phyloP scores from a whole-genome alignment of 2,888 invertebrate genomes.

The Brachylomia viminalis region DNA sequence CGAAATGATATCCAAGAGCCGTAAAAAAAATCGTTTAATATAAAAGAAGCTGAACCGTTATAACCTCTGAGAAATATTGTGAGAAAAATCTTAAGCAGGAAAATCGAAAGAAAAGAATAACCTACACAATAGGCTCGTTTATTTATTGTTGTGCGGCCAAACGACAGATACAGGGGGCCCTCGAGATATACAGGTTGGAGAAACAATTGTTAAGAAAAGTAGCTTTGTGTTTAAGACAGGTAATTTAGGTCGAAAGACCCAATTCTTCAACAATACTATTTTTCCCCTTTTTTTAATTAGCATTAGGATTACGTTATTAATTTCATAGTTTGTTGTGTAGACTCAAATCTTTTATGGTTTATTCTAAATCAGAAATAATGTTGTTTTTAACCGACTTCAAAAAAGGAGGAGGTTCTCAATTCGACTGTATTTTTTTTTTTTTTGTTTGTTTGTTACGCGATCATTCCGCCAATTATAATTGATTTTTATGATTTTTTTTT shows the following conservation, averaged over 20 bases:
- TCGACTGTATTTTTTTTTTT: too few relatives aligned
- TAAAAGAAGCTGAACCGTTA: neutral
- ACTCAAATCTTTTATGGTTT: too few relatives aligned
- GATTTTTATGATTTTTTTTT: too few relatives aligned
- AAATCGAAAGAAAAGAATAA: constrained; percentile 17
- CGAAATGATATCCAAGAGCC: neutral
- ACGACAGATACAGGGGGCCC: constrained; percentile 26
- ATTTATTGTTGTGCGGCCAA: constrained; percentile 34
- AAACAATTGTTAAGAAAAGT: constrained; percentile 16
- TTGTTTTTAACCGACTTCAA: too few relatives aligned
- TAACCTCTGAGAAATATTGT: constrained; percentile 14
- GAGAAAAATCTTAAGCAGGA: constrained; percentile 6
- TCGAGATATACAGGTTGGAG: neutral
- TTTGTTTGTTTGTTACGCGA: too few relatives aligned
- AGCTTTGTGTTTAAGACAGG: neutral
- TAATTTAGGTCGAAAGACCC: neutral
- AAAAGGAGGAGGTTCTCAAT: too few relatives aligned
- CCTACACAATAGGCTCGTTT: constrained; percentile 3
- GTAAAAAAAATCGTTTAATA: constrained; percentile 22
- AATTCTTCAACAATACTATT: too few relatives aligned
- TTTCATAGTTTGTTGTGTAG: too few relatives aligned
- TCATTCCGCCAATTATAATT: too few relatives aligned
- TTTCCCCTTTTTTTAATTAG: too few relatives aligned
- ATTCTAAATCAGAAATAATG: too few relatives aligned
- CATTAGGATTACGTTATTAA: too few relatives aligned